Evolutionary conservation across 2,113 vertebrate species (phyloP).

Genomic region (Xenopus tropicalis): UCB_Xtro_10.0 CM004452.2:45082001-45082500

Average conservation of each 20-base stretch:
- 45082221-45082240: conserved; percentile 88
- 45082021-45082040: no score
- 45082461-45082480: conserved; percentile 93
- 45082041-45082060: no score
- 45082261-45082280: conserved; percentile 84
- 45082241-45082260: conserved; percentile 83
- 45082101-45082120: conserved; percentile 89
- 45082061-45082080: no score
- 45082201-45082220: conserved; percentile 97
- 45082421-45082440: conserved; percentile 61
- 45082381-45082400: conserved; percentile 72
- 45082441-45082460: conserved; percentile 66
- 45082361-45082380: conserved; percentile 85
- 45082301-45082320: conserved; percentile 71
- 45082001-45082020: no score
- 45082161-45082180: conserved; percentile 91
- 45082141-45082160: conserved; percentile 96
- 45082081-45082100: no score
- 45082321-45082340: conserved; percentile 83
- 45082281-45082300: conserved; percentile 65
- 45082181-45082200: conserved; percentile 86
- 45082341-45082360: conserved; percentile 78
- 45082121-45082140: conserved; percentile 92
- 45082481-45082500: conserved; percentile 93
- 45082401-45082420: conserved; percentile 61